Base-by-base conservation (phyloP, 2,113 vertebrate genomes). In the Grammomys surdaster region DNA sequence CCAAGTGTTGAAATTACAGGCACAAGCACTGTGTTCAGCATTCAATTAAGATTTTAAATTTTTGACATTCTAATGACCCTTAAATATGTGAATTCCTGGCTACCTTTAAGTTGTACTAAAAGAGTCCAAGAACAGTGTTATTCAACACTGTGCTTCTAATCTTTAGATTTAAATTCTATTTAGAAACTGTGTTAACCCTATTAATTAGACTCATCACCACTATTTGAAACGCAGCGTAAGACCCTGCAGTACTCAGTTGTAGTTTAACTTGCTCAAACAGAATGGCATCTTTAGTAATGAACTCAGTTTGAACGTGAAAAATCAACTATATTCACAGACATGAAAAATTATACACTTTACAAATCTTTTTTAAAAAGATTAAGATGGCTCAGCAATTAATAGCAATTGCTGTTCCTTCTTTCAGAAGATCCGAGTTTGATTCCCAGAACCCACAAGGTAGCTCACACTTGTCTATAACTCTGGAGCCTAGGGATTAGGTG, bases 111-210 rank as follows among this genome's bases (percentile, higher is more conserved):
- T 31, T 67, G 16, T 46, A 36, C 54, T 0, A 77, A 26, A 77
- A 26, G 54, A 54, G 81, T 40, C 26, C 63, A 92, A 10, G 19
- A 60, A 11, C 54, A 70, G 60, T 54, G 36, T 65, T 28, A 85
- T 33, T 46, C 8, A 67, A 48, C n/a, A 17, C 36, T 88, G 56
- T n/a, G 8, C n/a, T 94, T 94, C 73, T 69, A 82, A 89, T 48
- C 33, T 95, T 95, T 88, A 78, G 31, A 88, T 84, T 93, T 95
- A 92, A 93, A 75, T 75, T 16, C 56, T 40, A 48, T 54, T 87
- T 24, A n/a, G 8, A 70, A 54, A 70, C 5, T 33, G 2, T 56
- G 56, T 86, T 92, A 88, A 5, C 5, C 36, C 11, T 13, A 90
- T 77, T 88, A 84, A 88, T 11, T 40, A 22, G 40, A 80, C 10